A percentile compares a stretch with the other conserved stretches of the same genome.
phyloP scores from a whole-genome alignment of 2,888 invertebrate genomes.

The Graphium colonna region DNA sequence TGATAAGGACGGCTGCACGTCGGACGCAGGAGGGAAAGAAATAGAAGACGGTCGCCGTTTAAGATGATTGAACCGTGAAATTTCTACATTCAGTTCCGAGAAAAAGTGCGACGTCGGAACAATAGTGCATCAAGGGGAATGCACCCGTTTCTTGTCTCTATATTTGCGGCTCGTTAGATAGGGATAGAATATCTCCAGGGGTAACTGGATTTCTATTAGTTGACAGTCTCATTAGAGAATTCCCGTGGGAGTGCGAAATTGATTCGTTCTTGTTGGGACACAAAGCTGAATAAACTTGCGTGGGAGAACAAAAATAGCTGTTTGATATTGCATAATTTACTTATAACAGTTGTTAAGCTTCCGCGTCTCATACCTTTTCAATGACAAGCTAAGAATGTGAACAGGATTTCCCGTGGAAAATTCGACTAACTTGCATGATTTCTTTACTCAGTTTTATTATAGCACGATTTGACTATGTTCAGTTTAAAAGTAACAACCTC shows the following conservation, averaged over 20 bases:
- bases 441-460: too few species aligned
- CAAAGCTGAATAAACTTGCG: conserved; percentile 2
- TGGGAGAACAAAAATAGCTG: neutral
- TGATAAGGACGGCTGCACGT: conserved; percentile 44
- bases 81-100: conserved; percentile 70
- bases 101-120: conserved; percentile 63
- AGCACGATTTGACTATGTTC: too few species aligned
- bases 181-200: conserved; percentile 1
- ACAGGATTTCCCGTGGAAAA: too few species aligned
- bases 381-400: too few species aligned
- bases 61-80: conserved; percentile 73
- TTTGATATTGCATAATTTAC: neutral
- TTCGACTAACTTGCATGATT: too few species aligned
- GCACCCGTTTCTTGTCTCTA: conserved; percentile 18
- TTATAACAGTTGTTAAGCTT: neutral
- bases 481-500: too few species aligned
- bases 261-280: conserved; percentile 7
- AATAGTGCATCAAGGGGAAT: conserved; percentile 41
- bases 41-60: conserved; percentile 49
- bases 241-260: conserved; percentile 15
- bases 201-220: neutral
- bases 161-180: conserved; percentile 3
- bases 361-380: too few species aligned
- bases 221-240: conserved; percentile 1
- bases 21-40: conserved; percentile 38